Evolutionary conservation across 2,888 invertebrate species (phyloP).

Genomic region (Bursaphelenchus okinawaensis): DNA sequence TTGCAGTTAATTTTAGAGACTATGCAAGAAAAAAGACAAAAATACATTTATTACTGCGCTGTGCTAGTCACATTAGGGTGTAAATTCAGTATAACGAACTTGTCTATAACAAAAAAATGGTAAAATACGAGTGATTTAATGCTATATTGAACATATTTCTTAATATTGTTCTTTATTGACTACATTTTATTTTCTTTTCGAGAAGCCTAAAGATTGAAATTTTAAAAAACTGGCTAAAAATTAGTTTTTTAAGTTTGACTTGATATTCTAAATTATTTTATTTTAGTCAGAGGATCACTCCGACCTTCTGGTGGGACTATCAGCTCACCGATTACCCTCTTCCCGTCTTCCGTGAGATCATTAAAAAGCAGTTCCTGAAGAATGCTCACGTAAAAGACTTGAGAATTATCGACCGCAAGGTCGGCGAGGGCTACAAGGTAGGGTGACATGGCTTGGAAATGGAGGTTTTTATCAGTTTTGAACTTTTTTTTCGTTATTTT

Average conservation of each 20-base stretch:
- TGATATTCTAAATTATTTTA: no score
- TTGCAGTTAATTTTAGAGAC: no score
- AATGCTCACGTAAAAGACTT: constrained; percentile 61
- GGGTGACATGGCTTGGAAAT: not conserved
- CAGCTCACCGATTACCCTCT: constrained; percentile 52
- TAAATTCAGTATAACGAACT: not conserved
- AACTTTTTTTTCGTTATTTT: not conserved
- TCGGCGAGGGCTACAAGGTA: constrained; percentile 52
- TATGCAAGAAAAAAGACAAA: no score
- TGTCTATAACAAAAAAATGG: not conserved
- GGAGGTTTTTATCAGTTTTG: not conserved
- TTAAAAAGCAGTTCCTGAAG: constrained; percentile 59
- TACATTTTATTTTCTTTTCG: no score
- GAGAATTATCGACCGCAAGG: constrained; percentile 61
- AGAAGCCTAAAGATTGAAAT: no score
- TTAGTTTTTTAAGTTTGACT: no score
- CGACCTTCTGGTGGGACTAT: constrained; percentile 51
- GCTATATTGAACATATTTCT: no score
- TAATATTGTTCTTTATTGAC: no score
- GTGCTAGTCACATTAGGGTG: no score
- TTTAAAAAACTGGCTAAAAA: no score
- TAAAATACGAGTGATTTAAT: no score
- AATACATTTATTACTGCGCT: no score
- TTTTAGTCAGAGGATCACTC: constrained; percentile 50
- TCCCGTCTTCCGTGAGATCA: constrained; percentile 52